Evolutionary conservation across 2,797 vertebrate species (phyloP).

Genomic region (Megalops cyprinoides): DNA sequence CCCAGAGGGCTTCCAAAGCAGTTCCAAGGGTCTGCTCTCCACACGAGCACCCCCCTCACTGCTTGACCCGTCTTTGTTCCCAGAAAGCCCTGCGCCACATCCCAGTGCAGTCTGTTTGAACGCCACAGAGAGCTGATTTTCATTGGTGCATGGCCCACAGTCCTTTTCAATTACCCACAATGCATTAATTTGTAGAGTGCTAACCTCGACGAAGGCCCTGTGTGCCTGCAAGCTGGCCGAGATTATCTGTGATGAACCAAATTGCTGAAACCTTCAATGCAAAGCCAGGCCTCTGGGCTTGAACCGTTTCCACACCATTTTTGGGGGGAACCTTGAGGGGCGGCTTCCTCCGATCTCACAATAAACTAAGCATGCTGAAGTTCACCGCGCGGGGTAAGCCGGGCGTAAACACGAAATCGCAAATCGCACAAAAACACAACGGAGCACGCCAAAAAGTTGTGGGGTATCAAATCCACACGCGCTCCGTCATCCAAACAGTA

Average conservation of each 20-base stretch:
- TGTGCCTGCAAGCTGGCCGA: neutral
- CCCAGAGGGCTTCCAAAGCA: neutral
- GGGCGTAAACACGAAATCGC: constrained; percentile 9
- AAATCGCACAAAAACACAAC: neutral
- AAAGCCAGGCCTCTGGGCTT: neutral
- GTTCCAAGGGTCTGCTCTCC: neutral
- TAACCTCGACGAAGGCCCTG: neutral
- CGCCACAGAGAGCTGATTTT: too few species aligned
- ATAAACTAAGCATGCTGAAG: neutral
- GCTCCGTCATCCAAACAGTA: constrained; percentile 35
- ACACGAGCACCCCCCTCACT: neutral
- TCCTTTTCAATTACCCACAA: neutral
- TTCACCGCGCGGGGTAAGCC: constrained; percentile 1
- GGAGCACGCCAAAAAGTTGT: constrained; percentile 9
- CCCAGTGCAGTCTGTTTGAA: neutral
- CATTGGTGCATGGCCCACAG: too few species aligned
- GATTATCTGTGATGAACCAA: neutral
- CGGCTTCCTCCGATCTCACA: neutral
- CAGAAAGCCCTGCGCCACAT: neutral
- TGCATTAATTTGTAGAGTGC: neutral
- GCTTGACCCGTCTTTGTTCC: neutral
- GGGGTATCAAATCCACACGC: neutral
- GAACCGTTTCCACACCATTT: neutral
- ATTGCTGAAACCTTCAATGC: neutral
- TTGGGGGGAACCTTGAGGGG: neutral